phyloP scores from a whole-genome alignment of 1,140 invertebrate species.

The Drosophila bocki region DNA sequence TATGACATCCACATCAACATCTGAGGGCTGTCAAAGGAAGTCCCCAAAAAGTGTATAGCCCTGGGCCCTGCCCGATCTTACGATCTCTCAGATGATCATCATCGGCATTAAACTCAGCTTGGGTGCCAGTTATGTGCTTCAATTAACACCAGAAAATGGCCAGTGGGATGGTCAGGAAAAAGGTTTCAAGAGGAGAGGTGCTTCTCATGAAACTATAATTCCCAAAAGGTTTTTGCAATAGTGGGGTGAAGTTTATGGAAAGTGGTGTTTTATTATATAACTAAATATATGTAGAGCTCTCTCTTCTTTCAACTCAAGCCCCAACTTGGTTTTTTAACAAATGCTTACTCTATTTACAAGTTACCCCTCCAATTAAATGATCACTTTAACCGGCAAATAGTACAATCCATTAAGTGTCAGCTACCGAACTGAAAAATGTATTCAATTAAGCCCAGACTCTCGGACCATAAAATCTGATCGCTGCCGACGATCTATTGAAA shows the following conservation, averaged over 20 bases:
- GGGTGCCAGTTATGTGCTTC: slow-evolving; percentile 65
- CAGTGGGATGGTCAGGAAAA: background rate
- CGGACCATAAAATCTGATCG: slow-evolving; percentile 26
- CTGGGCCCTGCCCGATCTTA: slow-evolving; percentile 1
- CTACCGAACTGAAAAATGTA: slow-evolving; percentile 49
- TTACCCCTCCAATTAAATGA: slow-evolving; percentile 25
- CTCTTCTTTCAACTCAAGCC: background rate
- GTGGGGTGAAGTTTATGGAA: no score
- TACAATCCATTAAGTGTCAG: slow-evolving; percentile 32
- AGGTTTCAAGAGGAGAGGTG: background rate
- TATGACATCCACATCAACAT: slow-evolving; percentile 81
- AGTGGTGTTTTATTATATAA: no score
- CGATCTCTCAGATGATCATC: slow-evolving; percentile 28
- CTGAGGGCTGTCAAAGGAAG: slow-evolving; percentile 56
- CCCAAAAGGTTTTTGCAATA: no score
- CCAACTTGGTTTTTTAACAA: background rate
- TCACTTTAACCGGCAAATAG: slow-evolving; percentile 29
- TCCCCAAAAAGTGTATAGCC: slow-evolving; percentile 44
- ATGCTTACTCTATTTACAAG: background rate
- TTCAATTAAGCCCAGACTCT: slow-evolving; percentile 35
- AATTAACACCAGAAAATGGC: slow-evolving; percentile 61
- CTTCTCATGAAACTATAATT: no score
- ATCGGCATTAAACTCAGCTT: slow-evolving; percentile 4
- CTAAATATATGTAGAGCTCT: no score
- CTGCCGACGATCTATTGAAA: slow-evolving; percentile 38